Evolutionary conservation across 2,797 vertebrate genomes (phyloP).

Genomic region (Tangara arthus): DNA sequence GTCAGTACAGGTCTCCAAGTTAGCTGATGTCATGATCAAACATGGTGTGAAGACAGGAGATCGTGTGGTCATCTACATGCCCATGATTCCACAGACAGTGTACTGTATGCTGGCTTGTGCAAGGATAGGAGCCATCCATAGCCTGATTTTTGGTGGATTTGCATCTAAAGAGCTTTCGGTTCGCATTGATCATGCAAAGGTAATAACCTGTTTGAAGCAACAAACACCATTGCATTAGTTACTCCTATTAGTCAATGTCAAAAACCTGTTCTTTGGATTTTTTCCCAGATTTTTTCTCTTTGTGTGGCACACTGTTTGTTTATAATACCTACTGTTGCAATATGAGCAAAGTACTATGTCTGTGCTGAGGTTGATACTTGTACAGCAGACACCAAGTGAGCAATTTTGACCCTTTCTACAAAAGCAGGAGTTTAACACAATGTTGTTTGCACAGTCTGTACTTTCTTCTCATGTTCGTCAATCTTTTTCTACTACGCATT

Average conservation of each 20-base stretch:
- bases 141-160: conserved; percentile 97
- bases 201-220: conserved; percentile 37
- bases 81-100: conserved; percentile 96
- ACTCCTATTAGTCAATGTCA: not conserved
- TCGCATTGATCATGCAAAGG: conserved; percentile 94
- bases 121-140: conserved; percentile 92
- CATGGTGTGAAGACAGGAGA: conserved; percentile 88
- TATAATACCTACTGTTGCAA: not conserved
- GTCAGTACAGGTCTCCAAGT: conserved; percentile 81
- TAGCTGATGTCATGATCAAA: conserved; percentile 90
- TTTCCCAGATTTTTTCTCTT: not conserved
- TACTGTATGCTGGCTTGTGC: conserved; percentile 94
- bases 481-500: not conserved
- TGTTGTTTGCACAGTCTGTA: not conserved
- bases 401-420: not conserved
- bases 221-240: not conserved
- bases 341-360: not conserved
- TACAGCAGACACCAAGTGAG: not conserved
- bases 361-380: not conserved
- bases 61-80: conserved; percentile 97
- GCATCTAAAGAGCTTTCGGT: conserved; percentile 91
- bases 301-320: not conserved
- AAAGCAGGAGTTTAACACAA: not conserved
- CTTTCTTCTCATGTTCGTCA: not conserved
- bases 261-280: not conserved